These are phyloP conservation scores for Phaenicophaeus curvirostris DNA, from an alignment of 2,797 vertebrate species.

Conservation along the genomic window DNA sequence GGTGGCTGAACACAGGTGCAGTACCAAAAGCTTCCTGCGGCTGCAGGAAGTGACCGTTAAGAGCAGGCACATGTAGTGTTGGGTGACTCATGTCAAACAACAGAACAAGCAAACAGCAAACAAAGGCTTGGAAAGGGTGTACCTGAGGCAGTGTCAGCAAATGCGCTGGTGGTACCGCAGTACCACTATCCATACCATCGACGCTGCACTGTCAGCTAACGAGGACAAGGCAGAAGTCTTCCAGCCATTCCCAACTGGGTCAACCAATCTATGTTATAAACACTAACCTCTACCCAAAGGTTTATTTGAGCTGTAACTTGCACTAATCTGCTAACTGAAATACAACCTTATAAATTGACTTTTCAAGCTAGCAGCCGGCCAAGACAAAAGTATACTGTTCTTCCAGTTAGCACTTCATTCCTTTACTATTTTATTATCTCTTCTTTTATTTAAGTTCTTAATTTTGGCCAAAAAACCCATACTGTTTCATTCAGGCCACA, in stretches of 20 bases:
- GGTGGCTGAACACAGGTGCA: slow-evolving; percentile 18
- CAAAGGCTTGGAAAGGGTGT: not conserved
- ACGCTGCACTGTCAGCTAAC: not conserved
- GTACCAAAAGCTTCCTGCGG: accelerated
- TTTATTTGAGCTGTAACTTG: not conserved
- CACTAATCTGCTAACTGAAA: not conserved
- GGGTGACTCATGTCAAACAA: not conserved
- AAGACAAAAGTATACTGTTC: not conserved
- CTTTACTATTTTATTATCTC: not conserved
- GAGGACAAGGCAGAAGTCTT: not conserved
- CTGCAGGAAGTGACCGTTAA: slow-evolving; percentile 20
- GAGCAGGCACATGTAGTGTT: not conserved
- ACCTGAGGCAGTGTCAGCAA: not conserved
- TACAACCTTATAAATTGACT: not conserved
- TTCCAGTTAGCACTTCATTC: not conserved
- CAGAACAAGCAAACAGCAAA: not conserved
- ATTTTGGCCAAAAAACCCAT: not conserved
- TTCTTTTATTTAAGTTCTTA: not conserved
- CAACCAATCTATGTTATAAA: not conserved
- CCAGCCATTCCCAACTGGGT: not conserved
- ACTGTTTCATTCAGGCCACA: not conserved
- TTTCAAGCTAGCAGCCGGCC: not conserved
- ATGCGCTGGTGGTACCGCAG: not conserved
- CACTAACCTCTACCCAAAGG: not conserved
- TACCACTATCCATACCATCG: not conserved